These are phyloP conservation scores for Melanostoma mellinum DNA, from an alignment of 2,888 invertebrate genomes.

Conservation along the genomic window DNA sequence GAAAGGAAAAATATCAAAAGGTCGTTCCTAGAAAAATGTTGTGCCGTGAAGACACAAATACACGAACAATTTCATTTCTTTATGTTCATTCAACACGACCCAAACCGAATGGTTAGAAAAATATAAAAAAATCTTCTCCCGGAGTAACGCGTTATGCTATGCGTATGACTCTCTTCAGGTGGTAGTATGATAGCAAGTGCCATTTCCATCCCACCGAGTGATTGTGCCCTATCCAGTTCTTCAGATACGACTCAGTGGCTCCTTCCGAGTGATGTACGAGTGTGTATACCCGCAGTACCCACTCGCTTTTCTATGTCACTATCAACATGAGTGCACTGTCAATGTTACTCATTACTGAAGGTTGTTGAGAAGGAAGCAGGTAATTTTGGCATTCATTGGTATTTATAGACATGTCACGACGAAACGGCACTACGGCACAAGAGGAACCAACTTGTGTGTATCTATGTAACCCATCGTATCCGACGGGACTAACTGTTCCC, in stretches of 20 bases:
- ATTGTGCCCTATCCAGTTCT: background rate
- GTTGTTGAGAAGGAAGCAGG: slow-evolving; percentile 54
- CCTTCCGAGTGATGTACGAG: slow-evolving; percentile 19
- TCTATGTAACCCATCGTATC: slow-evolving; percentile 35
- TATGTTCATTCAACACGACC: slow-evolving; percentile 14
- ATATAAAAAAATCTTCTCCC: slow-evolving; percentile 37
- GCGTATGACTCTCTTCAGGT: slow-evolving; percentile 39
- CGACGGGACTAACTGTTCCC: slow-evolving; percentile 53
- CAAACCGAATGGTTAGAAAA: no score
- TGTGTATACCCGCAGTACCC: slow-evolving; percentile 11
- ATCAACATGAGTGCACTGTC: slow-evolving; percentile 52
- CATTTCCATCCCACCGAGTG: slow-evolving; percentile 2
- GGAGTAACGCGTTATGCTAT: slow-evolving; percentile 57
- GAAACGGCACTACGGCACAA: background rate
- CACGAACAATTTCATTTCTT: background rate
- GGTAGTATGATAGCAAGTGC: background rate
- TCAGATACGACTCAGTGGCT: background rate
- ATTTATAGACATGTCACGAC: slow-evolving; percentile 57
- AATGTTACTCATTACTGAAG: slow-evolving; percentile 44
- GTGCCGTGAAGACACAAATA: background rate
- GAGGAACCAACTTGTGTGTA: slow-evolving; percentile 2
- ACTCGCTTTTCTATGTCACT: slow-evolving; percentile 56
- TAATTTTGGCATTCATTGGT: slow-evolving; percentile 65
- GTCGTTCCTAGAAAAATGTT: slow-evolving; percentile 65
- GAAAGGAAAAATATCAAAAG: slow-evolving; percentile 43